Percentiles rank a stretch among this genome's conserved stretches.
phyloP scores from a whole-genome alignment of 2,113 vertebrate species.

The Saimiri boliviensis region DNA sequence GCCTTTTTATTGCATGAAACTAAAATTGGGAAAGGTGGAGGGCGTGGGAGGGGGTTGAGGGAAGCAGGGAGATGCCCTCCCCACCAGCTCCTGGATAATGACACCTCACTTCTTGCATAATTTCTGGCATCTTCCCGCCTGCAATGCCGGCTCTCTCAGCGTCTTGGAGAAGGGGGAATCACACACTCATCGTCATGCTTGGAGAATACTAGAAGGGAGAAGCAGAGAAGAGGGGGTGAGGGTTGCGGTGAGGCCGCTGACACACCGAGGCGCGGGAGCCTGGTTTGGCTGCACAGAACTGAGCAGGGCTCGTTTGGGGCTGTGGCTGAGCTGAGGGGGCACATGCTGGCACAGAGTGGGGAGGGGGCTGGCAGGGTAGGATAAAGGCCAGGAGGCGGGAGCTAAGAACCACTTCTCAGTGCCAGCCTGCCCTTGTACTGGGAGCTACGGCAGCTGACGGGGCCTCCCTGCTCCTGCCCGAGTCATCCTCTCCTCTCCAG shows the following conservation, averaged over 20 bases:
- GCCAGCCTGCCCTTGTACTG: not conserved
- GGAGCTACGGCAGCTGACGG: not conserved
- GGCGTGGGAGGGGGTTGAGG: not conserved
- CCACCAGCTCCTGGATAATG: conserved; percentile 87
- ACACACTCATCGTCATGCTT: conserved; percentile 99
- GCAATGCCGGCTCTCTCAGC: conserved; percentile 91
- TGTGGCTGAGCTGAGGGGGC: not conserved
- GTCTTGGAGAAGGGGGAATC: conserved; percentile 88
- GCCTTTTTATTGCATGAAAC: conserved; percentile 95
- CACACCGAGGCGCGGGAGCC: not conserved
- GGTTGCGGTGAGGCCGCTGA: not conserved
- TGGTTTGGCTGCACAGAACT: not conserved
- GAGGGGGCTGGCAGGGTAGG: not conserved
- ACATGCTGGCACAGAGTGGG: not conserved
- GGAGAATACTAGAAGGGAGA: conserved; percentile 93
- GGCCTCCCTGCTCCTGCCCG: not conserved
- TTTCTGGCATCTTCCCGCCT: conserved; percentile 93
- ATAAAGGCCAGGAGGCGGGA: not conserved
- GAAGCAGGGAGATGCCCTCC: conserved; percentile 41
- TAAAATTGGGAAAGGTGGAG: conserved; percentile 84
- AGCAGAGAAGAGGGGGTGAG: conserved; percentile 50
- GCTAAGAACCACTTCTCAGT: not conserved
- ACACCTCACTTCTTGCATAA: conserved; percentile 93
- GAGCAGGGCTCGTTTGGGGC: not conserved
- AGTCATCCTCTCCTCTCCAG: not conserved